These are phyloP conservation scores for Nudaria mundana DNA, from an alignment of 2,888 invertebrate genomes.

Conservation along the genomic window DNA sequence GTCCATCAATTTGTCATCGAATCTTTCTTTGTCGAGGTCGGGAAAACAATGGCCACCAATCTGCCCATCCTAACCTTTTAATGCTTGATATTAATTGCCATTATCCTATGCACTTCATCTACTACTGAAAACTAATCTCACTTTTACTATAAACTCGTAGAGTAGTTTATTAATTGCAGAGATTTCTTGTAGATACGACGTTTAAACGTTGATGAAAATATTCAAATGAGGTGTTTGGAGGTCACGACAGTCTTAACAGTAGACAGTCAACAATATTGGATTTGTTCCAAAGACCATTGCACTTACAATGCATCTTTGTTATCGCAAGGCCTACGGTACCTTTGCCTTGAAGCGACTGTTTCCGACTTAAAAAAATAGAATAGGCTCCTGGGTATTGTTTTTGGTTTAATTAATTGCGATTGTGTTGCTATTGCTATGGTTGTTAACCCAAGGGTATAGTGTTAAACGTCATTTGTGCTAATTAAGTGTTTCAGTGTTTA, in stretches of 20 bases:
- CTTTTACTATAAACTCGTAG: constrained; percentile 9
- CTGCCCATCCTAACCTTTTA: constrained; percentile 65
- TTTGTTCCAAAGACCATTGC: constrained; percentile 69
- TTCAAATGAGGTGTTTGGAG: constrained; percentile 78
- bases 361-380: constrained; percentile 50
- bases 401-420: constrained; percentile 38
- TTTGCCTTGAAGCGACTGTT: constrained; percentile 57
- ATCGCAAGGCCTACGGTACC: constrained; percentile 57
- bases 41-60: constrained; percentile 60
- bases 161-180: constrained; percentile 18
- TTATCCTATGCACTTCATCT: constrained; percentile 41
- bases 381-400: constrained; percentile 49
- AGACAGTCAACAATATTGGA: constrained; percentile 71
- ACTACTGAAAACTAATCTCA: constrained; percentile 15
- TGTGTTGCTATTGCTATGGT: constrained; percentile 35
- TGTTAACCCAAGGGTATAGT: constrained; percentile 20
- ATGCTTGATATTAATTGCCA: constrained; percentile 57
- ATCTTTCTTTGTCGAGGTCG: constrained; percentile 73
- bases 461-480: constrained; percentile 1
- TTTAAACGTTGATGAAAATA: constrained; percentile 37
- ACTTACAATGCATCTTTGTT: constrained; percentile 77
- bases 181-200: constrained; percentile 29
- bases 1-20: constrained; percentile 61
- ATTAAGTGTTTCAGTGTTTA: background rate
- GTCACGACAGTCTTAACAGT: constrained; percentile 61